Conservation (phyloP, 2,113 vertebrate species). For the Malurus melanocephalus region DNA sequence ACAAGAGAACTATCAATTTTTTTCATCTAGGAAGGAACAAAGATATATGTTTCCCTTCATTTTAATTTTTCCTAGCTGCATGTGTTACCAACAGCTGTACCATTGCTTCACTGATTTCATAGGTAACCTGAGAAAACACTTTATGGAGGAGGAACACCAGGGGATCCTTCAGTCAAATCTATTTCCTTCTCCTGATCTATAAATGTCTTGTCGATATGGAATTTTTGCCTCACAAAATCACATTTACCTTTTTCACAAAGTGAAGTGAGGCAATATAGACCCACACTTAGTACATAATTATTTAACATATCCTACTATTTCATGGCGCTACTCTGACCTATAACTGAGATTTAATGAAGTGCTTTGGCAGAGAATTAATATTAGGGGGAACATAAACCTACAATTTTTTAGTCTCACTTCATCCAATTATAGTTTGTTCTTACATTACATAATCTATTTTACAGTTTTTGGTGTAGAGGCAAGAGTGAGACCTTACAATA, state of each 20-base stretch:
- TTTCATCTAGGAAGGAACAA: not conserved
- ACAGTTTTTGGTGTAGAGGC: not conserved
- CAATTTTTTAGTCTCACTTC: slow-evolving; percentile 42
- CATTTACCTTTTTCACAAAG: slow-evolving; percentile 31
- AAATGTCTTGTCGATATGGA: slow-evolving; percentile 5
- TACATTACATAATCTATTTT: slow-evolving; percentile 51
- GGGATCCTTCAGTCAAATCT: slow-evolving; percentile 33
- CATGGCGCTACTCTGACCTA: slow-evolving; percentile 41
- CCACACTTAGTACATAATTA: slow-evolving; percentile 27
- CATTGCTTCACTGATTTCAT: slow-evolving; percentile 36
- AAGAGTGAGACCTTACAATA: not conserved
- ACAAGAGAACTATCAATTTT: not conserved
- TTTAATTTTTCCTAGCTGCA: not conserved
- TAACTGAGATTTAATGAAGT: slow-evolving; percentile 61
- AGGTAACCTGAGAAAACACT: slow-evolving; percentile 56
- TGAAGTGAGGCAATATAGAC: slow-evolving; percentile 33
- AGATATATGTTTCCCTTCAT: not conserved
- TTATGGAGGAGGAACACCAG: slow-evolving; percentile 20
- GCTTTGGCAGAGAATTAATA: slow-evolving; percentile 55
- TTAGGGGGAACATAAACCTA: slow-evolving; percentile 38
- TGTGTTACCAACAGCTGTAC: slow-evolving; percentile 7
- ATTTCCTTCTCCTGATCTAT: slow-evolving; percentile 45
- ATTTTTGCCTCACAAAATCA: slow-evolving; percentile 55
- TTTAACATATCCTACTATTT: slow-evolving; percentile 60
- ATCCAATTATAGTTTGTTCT: slow-evolving; percentile 48